A percentile compares a stretch with the other conserved stretches of the same genome.
Conservation (phyloP, 2,888 invertebrate species). For the Andrena flavipes region DNA sequence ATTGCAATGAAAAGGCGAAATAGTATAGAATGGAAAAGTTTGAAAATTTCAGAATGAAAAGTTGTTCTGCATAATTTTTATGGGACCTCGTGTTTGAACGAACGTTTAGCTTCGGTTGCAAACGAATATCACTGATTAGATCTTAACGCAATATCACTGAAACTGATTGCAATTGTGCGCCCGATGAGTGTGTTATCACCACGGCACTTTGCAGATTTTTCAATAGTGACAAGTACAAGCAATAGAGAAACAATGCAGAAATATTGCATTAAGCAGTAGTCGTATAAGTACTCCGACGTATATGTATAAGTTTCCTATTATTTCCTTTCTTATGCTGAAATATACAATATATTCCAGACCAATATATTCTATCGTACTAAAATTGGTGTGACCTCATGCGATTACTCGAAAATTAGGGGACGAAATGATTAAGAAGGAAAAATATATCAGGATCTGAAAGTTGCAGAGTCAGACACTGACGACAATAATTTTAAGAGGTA, state of each 20-base stretch:
- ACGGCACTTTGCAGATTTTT: neutral
- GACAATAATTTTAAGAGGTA: conserved; percentile 44
- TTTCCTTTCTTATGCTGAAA: neutral
- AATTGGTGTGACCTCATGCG: neutral
- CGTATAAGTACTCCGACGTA: neutral
- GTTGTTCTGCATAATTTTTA: neutral
- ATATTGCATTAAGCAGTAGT: neutral
- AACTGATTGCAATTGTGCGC: neutral
- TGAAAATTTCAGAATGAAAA: neutral
- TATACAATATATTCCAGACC: neutral
- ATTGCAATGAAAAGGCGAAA: neutral
- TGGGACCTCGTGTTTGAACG: neutral
- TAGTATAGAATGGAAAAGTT: neutral
- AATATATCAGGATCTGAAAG: conserved; percentile 32
- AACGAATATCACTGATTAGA: neutral
- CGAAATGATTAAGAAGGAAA: neutral
- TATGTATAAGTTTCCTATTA: neutral
- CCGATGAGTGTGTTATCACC: neutral
- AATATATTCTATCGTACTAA: neutral
- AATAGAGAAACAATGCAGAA: neutral
- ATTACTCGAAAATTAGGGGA: neutral
- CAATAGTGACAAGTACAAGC: neutral
- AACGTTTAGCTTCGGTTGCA: neutral
- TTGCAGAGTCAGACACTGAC: conserved; percentile 23
- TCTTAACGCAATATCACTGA: neutral